Evolutionary conservation across 30 jellyfish, hydroid and myxozoan genomes (phyloP).

Genomic region (Hydractinia echinata): DNA sequence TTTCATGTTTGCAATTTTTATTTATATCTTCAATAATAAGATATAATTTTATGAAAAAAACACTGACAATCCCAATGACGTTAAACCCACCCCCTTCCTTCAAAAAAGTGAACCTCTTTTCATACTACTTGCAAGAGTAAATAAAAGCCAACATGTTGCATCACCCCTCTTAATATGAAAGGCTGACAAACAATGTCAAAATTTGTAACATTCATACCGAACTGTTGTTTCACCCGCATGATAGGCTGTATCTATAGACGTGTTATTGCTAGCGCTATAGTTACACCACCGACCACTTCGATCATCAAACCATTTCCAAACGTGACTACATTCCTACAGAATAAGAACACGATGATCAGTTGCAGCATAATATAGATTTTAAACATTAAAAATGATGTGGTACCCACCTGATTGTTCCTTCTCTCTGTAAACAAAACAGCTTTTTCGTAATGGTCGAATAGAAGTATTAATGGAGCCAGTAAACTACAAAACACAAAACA

Average conservation of each 20-base stretch:
- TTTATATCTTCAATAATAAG: too few relatives aligned
- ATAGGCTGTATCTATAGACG: constrained; percentile 90
- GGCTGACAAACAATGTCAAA: too few relatives aligned
- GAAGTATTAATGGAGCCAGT: constrained; percentile 71
- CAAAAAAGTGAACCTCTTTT: too few relatives aligned
- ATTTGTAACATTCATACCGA: constrained; percentile 44
- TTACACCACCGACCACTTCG: constrained; percentile 98
- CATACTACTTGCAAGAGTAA: too few relatives aligned
- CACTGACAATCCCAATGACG: too few relatives aligned
- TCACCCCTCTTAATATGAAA: too few relatives aligned
- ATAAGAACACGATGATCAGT: not conserved
- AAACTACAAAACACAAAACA: constrained; percentile 33
- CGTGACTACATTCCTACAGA: constrained; percentile 64
- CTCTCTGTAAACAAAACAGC: constrained; percentile 66
- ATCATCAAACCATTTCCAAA: constrained; percentile 96
- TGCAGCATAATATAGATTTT: not conserved
- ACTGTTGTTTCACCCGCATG: constrained; percentile 82
- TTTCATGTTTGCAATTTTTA: too few relatives aligned
- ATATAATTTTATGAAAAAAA: too few relatives aligned
- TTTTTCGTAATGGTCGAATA: constrained; percentile 72
- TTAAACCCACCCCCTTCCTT: too few relatives aligned
- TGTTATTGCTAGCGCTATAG: constrained; percentile 77
- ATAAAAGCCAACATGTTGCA: too few relatives aligned
- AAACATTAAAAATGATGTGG: not conserved
- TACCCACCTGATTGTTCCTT: constrained; percentile 43